Conservation (phyloP, 2,113 vertebrate genomes). For the Microtus oregoni region DNA sequence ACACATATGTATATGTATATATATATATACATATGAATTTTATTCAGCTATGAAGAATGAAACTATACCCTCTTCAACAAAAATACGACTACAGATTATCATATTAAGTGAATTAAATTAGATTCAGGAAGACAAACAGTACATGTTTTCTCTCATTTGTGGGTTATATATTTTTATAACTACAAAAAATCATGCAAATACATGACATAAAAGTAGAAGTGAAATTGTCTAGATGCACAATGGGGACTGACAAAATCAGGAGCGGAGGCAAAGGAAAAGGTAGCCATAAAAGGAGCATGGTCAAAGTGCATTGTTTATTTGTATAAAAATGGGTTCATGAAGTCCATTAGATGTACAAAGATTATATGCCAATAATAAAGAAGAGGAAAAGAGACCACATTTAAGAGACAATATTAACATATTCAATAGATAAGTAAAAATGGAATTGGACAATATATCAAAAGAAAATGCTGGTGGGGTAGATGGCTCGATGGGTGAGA, state of each 20-base stretch:
- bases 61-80: neutral
- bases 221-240: neutral
- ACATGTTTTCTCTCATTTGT: neutral
- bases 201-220: neutral
- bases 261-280: neutral
- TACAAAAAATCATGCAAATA: neutral
- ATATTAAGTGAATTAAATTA: neutral
- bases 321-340: neutral
- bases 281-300: neutral
- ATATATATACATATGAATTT: neutral
- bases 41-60: neutral
- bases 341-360: neutral
- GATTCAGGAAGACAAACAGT: neutral
- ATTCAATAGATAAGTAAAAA: neutral
- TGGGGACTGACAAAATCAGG: neutral
- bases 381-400: neutral
- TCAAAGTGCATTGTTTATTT: neutral
- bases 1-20: neutral
- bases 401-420: neutral
- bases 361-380: neutral
- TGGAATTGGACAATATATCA: constrained; percentile 36
- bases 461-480: constrained; percentile 18
- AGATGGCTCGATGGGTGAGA: neutral
- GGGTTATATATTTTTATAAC: neutral
- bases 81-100: neutral